Evolutionary conservation across 2,888 invertebrate species (phyloP), one percentile per base, ranked within the genome.

Genomic region (Caenorhabditis doughertyi): DNA sequence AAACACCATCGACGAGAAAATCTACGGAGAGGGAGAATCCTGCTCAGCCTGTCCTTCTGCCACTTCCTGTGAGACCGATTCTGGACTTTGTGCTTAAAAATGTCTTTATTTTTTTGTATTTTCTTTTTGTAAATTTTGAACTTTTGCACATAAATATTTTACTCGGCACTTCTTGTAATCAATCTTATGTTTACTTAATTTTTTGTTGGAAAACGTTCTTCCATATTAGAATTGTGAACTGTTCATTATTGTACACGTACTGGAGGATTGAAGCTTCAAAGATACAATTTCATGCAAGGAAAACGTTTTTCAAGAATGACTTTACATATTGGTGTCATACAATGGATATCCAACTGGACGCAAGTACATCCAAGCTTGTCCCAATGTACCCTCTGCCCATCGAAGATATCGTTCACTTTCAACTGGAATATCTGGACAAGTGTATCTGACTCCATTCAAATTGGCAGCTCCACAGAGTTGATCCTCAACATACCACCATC

Each of bases 401-500:
- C 79, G 77, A 64, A 88, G 74, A 67, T 88, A 88, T 29, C 80
- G 58, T 60, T 82, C 82, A 32, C 77, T 73, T 39, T 82, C 85
- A 11, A 76, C 51, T 23, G 88, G 88, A 47, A 84, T 82, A 58
- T 81, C 64, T 47, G 84, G 79, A 51, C 88, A 88, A 39, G 73
- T 44, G 73, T 84, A 88, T 25, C 88, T 84, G 51, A 85, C 84
- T 56, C 89, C 89, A 67, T 89, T 89, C 58, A 89, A 73, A 53
- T 89, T 87, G 32, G 88, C 89, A 2, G 83, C 77, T 25, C 89
- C 89, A 65, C 89, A 89, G 13, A 79, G 60, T 53, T 80, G 79
- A 72, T 72, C 79, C 56, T 79, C 76, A 23, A 71, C 85, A 55
- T 84, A 89, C 89, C 89, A 89, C 85, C 85, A 89, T 39, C 89